Conservation (phyloP, 2,888 invertebrate genomes). For the Helobdella robusta region DNA sequence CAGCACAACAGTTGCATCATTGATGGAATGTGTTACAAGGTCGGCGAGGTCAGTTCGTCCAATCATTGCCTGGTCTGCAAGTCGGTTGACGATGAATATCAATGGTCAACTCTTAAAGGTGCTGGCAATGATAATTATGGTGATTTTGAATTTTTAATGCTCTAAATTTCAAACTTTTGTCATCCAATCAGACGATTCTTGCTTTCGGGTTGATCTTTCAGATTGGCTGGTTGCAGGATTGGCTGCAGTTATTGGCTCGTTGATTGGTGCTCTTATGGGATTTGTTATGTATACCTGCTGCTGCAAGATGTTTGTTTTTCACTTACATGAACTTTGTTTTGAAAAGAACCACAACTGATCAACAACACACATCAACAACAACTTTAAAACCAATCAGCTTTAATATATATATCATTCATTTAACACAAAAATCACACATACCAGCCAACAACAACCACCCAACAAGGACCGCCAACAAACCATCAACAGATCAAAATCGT, state of each 20-base stretch:
- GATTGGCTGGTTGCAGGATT: conserved; percentile 32
- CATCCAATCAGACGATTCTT: neutral
- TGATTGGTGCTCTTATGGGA: conserved; percentile 32
- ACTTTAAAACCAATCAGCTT: too few species aligned
- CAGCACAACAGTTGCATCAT: conserved; percentile 34
- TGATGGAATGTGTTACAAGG: conserved; percentile 29
- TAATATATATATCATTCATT: too few species aligned
- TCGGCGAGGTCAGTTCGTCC: conserved; percentile 22
- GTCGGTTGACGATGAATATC: conserved; percentile 24
- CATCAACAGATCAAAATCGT: too few species aligned
- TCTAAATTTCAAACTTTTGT: too few species aligned
- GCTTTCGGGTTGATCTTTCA: conserved; percentile 22
- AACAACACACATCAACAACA: too few species aligned
- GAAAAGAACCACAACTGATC: neutral
- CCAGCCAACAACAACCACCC: too few species aligned
- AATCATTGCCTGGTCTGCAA: conserved; percentile 31
- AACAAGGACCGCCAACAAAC: too few species aligned
- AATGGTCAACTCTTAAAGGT: conserved; percentile 28
- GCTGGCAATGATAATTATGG: neutral
- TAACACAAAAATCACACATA: too few species aligned
- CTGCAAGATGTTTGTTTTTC: conserved; percentile 27
- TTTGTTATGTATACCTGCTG: conserved; percentile 34
- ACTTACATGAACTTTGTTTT: neutral
- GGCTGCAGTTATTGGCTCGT: conserved; percentile 32
- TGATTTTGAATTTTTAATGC: too few species aligned